Evolutionary conservation across 2,797 vertebrate species (phyloP), one percentile per base, ranked within the genome.

Genomic region (Crypturellus tataupa): DNA sequence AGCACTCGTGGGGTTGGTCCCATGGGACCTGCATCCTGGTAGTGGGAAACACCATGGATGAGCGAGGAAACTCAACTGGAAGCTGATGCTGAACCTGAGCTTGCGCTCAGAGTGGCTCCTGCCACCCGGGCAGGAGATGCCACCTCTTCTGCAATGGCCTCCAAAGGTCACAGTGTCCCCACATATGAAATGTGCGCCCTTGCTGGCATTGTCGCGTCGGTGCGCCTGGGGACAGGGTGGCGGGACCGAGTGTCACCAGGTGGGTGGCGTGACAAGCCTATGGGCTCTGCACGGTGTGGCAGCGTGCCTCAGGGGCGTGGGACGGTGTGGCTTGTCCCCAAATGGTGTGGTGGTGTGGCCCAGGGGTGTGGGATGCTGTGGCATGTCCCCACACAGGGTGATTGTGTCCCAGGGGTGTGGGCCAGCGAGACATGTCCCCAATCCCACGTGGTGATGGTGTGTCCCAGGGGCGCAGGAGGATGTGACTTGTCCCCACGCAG

Each of bases 51-150:
- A 16, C 31, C 58, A 18, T 20, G 3, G 62, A 31, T 31, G 29
- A 49, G 27, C 72, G 9, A 67, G 2, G 10, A 6, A 44, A 8
- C 35, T 13, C 39, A 5, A 24, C 5, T 1, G 23, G 64, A 37
- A 58, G 25, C 53, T 44, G 59, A 44, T 62, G 29, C 58, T 44
- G 59, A 47, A 72, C 12, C 35, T 33, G 18, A 25, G 4, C 31
- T 23, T 31, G 0, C 33, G 53, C 10, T 3, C 0, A 1, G 29
- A 12, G 21, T 24, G 19, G 37, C 8, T 49, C 42, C 20, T 15
- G 0, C 7, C 11, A 14, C 17, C 40, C 37, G 8, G 0, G 0
- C 49, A 12, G 72, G 24, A 80, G 44, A 42, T 39, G 27, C 59
- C 53, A 6, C 39, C 33, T 53, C 80, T 72, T 29, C 35, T 6